Conservation (phyloP, 2,888 invertebrate species). For the Troides helena region DNA sequence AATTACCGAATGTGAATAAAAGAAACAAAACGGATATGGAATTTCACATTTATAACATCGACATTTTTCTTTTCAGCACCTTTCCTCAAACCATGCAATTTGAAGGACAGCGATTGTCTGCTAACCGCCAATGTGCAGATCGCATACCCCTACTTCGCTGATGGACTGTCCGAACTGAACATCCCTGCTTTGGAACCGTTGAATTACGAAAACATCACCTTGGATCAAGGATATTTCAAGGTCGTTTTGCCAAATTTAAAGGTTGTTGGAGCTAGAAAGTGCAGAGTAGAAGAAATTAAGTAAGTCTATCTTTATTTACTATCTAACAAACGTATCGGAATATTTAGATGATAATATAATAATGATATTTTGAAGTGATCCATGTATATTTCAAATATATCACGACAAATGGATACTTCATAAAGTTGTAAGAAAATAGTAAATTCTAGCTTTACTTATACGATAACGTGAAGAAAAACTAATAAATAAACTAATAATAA, state of each 20-base stretch:
- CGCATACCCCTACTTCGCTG: constrained; percentile 12
- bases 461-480: background rate
- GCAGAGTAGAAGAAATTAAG: constrained; percentile 11
- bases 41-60: background rate
- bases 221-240: constrained; percentile 10
- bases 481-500: background rate
- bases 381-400: too few species aligned
- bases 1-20: background rate
- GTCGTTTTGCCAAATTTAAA: constrained; percentile 1
- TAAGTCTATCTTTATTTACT: background rate
- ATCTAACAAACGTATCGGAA: background rate
- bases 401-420: background rate
- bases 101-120: background rate
- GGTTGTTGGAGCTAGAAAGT: constrained; percentile 14
- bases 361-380: too few species aligned
- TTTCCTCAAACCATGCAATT: background rate
- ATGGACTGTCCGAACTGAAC: constrained; percentile 10
- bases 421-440: background rate
- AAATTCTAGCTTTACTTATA: too few species aligned
- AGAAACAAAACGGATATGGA: background rate
- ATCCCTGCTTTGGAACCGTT: constrained; percentile 8
- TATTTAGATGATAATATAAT: too few species aligned
- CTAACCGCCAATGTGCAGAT: constrained; percentile 7
- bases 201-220: constrained; percentile 11
- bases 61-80: constrained; percentile 1